Conservation (phyloP, 1,140 invertebrate species). For the Triops cancriformis region DNA sequence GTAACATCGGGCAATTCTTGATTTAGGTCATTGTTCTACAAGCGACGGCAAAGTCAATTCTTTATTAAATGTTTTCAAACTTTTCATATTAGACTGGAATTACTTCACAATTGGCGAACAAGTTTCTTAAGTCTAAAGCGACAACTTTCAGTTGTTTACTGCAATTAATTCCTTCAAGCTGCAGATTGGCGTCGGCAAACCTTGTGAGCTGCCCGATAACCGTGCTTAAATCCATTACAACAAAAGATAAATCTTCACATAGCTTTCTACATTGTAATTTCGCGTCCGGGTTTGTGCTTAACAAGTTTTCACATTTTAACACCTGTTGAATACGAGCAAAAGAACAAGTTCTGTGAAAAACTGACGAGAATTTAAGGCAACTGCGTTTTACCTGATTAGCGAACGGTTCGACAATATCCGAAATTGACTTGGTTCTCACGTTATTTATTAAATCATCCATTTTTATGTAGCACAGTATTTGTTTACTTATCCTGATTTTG, state of each 20-base stretch:
- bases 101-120: neutral
- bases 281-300: neutral
- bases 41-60: too few relatives aligned
- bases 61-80: too few relatives aligned
- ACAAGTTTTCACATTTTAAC: neutral
- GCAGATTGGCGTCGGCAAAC: neutral
- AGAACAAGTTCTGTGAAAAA: neutral
- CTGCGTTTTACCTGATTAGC: neutral
- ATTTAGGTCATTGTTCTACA: neutral
- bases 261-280: neutral
- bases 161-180: neutral
- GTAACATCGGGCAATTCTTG: neutral
- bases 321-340: neutral
- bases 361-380: neutral
- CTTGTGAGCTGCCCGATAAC: neutral
- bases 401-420: neutral
- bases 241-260: neutral
- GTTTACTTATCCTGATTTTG: too few relatives aligned
- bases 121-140: neutral
- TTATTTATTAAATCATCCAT: neutral
- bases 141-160: neutral
- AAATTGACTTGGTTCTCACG: neutral
- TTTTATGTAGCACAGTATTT: neutral
- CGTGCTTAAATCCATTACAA: neutral
- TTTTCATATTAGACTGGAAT: neutral